Evolutionary conservation across 2,113 vertebrate species (phyloP).

Genomic region (Thalassarche chlororhynchos): DNA sequence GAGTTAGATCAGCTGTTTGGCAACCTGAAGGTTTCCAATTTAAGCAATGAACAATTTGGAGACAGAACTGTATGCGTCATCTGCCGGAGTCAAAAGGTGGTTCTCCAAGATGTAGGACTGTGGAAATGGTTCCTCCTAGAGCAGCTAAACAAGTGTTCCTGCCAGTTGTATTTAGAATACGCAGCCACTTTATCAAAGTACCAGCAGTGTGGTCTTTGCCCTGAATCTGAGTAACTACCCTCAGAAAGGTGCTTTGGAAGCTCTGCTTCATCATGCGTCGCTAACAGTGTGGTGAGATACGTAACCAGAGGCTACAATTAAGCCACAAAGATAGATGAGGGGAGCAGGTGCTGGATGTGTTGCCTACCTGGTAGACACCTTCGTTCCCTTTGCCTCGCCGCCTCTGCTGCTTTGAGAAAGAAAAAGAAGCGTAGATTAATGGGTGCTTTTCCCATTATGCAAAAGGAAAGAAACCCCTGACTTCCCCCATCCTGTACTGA

Average conservation of each 20-base stretch:
- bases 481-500: not conserved
- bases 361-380: constrained; percentile 80
- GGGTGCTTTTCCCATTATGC: not conserved
- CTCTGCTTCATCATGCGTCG: not conserved
- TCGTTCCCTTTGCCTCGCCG: constrained; percentile 78
- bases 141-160: not conserved
- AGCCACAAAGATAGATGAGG: not conserved
- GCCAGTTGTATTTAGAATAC: not conserved
- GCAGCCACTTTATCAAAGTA: not conserved
- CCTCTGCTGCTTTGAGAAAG: constrained; percentile 61
- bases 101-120: not conserved
- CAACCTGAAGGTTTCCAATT: not conserved
- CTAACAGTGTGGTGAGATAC: rapidly evolving
- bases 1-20: not conserved
- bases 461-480: not conserved
- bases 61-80: rapidly evolving
- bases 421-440: not conserved
- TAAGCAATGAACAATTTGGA: not conserved
- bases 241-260: not conserved
- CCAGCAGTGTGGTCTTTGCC: not conserved
- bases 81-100: not conserved
- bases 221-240: not conserved
- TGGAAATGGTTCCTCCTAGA: not conserved
- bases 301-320: not conserved
- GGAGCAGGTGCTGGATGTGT: not conserved